Conservation (phyloP, 2,888 invertebrate genomes). For the Diaphora mendica region DNA sequence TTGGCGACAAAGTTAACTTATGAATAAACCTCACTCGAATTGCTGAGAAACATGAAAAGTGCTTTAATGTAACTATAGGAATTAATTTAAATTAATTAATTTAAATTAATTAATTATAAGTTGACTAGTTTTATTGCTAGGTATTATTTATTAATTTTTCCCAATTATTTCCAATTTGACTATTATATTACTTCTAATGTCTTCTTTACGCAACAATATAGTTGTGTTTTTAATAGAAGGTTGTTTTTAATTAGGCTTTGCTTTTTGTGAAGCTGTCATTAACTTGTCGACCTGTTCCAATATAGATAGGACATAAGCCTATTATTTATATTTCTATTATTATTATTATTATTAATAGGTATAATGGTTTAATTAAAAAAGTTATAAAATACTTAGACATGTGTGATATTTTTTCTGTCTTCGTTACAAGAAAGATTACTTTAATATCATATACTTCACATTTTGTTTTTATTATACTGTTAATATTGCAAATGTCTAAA, state of each 20-base stretch:
- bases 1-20: constrained; percentile 7
- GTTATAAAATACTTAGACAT: neutral
- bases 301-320: neutral
- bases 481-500: neutral
- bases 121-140: neutral
- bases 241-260: neutral
- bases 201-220: neutral
- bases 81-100: neutral
- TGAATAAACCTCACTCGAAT: neutral
- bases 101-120: neutral
- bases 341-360: too few relatives aligned
- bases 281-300: neutral
- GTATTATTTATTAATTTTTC: neutral
- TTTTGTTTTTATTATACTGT: neutral
- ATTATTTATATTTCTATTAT: too few relatives aligned
- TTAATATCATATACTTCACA: too few relatives aligned
- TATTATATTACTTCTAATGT: neutral
- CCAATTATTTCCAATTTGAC: too few relatives aligned
- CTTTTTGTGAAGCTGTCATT: neutral
- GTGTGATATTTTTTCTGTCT: neutral
- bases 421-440: too few relatives aligned
- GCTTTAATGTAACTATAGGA: neutral
- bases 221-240: neutral
- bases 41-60: neutral
- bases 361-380: neutral